Evolutionary conservation across 2,888 invertebrate species (phyloP), one percentile per base, ranked within the genome.

Genomic region (Notodonta ziczac): DNA sequence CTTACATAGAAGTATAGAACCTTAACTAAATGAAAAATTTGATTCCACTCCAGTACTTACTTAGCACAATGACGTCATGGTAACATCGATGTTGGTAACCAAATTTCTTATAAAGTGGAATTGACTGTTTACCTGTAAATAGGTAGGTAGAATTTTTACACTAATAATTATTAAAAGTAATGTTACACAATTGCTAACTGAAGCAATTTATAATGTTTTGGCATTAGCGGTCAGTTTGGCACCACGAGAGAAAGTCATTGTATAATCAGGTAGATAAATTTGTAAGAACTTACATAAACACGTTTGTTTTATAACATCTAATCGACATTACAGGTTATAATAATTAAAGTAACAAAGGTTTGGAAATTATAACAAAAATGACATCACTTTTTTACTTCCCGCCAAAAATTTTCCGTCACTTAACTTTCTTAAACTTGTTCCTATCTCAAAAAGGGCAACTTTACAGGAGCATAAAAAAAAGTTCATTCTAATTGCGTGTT

Each of bases 71-170:
- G 35, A 35, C 35, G n/a, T n/a, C n/a, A 35, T 35, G 13, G 46
- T 46, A n/a, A 13, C 4, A 46, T 13, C 2, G 4, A 42, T 42
- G 42, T 42, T 6, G n/a, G 13, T 46, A 46, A 68, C 64, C 57
- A 64, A 72, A 65, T 61, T 56, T 64, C 39, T 59, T 65, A 61
- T 53, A 71, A 69, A 72, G 44, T 66, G 67, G 67, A 78, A 78
- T 78, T 78, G 80, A 78, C 78, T 72, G 67, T 59, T 70, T 68
- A 69, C 78, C 76, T 77, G 74, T 72, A 62, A 65, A 60, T 62
- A 69, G 39, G 60, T 60, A 65, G 40, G 46, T 56, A 60, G 56
- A 48, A 54, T 55, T 59, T 50, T 59, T 50, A 56, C n/a, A 44
- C 44, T 56, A 56, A 56, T 56, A 66, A 63, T 69, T 67, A 59